phyloP scores from a whole-genome alignment of 2,797 vertebrate genomes.

The Acipenser transmontanus region DNA sequence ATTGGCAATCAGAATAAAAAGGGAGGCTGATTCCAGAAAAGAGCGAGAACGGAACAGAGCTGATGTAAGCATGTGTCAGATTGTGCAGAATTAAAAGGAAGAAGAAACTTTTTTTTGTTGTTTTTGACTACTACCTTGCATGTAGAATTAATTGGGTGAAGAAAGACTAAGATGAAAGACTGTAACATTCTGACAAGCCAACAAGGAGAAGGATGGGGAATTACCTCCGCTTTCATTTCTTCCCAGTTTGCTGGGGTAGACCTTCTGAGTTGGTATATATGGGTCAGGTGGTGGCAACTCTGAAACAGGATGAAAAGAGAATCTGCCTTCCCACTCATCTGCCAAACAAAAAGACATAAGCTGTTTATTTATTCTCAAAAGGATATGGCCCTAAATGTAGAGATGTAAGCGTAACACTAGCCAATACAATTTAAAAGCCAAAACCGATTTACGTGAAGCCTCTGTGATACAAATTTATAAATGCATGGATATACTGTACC shows the following conservation, averaged over 20 bases:
- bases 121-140: background rate
- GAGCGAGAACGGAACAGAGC: too few species aligned
- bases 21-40: too few species aligned
- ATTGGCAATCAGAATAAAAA: too few species aligned
- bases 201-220: slow-evolving; percentile 20
- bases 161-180: slow-evolving; percentile 8
- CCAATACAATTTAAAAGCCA: too few species aligned
- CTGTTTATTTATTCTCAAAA: background rate
- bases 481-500: too few species aligned
- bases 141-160: too few species aligned
- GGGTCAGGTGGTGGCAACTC: slow-evolving; percentile 78
- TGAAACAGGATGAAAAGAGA: slow-evolving; percentile 71
- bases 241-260: slow-evolving; percentile 71
- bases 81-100: background rate
- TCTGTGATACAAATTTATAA: too few species aligned
- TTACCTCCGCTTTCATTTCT: slow-evolving; percentile 69
- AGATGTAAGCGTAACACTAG: background rate
- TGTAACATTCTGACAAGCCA: background rate
- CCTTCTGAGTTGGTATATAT: slow-evolving; percentile 60
- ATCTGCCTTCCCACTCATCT: slow-evolving; percentile 80
- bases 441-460: too few species aligned
- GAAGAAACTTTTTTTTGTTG: background rate
- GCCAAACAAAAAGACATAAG: slow-evolving; percentile 22
- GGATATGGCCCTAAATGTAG: background rate
- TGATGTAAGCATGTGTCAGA: too few species aligned